These are phyloP conservation scores for Brachystomella parvula DNA, from an alignment of 1,140 invertebrate species.

Conservation along the genomic window DNA sequence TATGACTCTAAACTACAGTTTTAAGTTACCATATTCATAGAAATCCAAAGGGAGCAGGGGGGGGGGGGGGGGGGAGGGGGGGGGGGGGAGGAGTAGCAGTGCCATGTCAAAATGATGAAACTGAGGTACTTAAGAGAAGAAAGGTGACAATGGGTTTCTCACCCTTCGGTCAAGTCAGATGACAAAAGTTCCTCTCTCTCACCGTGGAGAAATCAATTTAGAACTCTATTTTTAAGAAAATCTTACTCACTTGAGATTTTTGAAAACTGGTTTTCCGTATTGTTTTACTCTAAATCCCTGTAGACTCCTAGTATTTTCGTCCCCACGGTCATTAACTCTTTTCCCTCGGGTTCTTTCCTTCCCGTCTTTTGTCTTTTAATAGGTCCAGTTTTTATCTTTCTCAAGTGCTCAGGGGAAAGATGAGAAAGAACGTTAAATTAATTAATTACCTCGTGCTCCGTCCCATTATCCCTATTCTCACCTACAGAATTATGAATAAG, in stretches of 20 bases:
- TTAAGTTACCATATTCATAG: background rate
- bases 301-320: too few species aligned
- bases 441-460: slow-evolving; percentile 6
- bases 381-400: slow-evolving; percentile 1
- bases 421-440: background rate
- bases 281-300: background rate
- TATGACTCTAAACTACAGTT: too few species aligned
- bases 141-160: background rate
- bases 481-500: background rate
- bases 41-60: background rate
- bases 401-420: background rate
- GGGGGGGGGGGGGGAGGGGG: background rate
- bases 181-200: slow-evolving; percentile 5
- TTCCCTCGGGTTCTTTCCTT: background rate
- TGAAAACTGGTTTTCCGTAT: slow-evolving; percentile 3
- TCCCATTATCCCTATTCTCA: background rate
- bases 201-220: slow-evolving; percentile 11
- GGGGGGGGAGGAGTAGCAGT: background rate
- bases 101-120: background rate
- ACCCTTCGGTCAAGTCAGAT: slow-evolving; percentile 2
- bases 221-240: slow-evolving; percentile 1
- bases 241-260: slow-evolving; percentile 5
- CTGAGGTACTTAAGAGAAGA: background rate
- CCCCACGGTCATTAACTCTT: slow-evolving; percentile 5
- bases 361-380: too few species aligned